Percentiles rank a stretch among this genome's conserved stretches.
phyloP scores from a whole-genome alignment of 64 coral and sea anemone species.

The Stichodactyla mertensii region DNA sequence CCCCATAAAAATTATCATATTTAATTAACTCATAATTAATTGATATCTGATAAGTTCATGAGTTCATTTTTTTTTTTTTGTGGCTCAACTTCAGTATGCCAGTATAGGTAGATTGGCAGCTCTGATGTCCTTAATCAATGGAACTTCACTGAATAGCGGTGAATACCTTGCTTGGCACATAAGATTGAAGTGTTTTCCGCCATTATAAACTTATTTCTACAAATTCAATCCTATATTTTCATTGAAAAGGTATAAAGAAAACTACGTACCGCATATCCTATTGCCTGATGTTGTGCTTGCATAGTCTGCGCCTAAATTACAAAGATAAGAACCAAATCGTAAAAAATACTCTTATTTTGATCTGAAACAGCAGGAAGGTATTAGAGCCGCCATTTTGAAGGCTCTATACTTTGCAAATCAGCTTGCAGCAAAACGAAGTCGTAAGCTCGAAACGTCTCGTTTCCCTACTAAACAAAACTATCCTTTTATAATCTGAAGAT shows the following conservation, averaged over 20 bases:
- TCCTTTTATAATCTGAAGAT: neutral
- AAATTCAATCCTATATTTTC: neutral
- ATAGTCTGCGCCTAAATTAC: conserved; percentile 41
- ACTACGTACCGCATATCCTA: conserved; percentile 48
- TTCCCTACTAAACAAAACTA: neutral
- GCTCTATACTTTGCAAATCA: neutral
- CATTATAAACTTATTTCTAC: no score
- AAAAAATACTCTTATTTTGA: neutral
- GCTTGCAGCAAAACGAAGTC: neutral
- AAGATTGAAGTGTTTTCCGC: no score
- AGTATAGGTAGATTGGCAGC: no score
- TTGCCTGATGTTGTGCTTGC: conserved; percentile 68
- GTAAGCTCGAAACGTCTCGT: neutral
- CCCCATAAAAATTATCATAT: no score
- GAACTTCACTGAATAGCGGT: neutral
- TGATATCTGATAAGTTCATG: no score
- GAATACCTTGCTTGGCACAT: no score
- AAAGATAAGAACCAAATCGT: neutral
- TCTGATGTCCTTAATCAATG: no score
- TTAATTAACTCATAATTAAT: no score
- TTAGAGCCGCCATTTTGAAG: neutral
- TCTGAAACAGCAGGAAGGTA: neutral
- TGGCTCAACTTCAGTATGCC: no score
- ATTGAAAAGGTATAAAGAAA: neutral
- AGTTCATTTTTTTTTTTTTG: no score